These are phyloP conservation scores for Theristicus caerulescens DNA, from an alignment of 2,113 vertebrate genomes.

Conservation along the genomic window DNA sequence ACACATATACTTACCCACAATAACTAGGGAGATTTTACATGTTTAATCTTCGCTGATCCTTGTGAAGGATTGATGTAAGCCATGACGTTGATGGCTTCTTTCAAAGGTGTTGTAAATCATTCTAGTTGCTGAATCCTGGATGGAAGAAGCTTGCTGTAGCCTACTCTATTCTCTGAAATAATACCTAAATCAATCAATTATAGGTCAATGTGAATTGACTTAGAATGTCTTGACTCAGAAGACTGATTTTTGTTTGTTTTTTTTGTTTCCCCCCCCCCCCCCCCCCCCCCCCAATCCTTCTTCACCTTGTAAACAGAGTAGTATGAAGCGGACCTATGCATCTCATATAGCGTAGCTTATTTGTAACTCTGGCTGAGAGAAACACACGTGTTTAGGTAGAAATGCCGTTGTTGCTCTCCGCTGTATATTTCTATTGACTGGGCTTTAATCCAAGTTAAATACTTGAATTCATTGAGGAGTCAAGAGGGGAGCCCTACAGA, in stretches of 20 bases:
- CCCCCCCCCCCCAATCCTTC: not conserved
- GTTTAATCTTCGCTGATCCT: not conserved
- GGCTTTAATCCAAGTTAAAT: not conserved
- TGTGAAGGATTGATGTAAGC: not conserved
- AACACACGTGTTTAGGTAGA: not conserved
- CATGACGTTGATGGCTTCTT: not conserved
- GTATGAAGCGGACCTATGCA: fast-evolving
- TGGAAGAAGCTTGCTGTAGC: not conserved
- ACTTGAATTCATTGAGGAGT: not conserved
- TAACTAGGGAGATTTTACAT: not conserved
- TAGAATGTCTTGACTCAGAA: not conserved
- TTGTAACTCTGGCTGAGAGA: not conserved
- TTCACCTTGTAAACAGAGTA: not conserved
- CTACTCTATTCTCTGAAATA: not conserved
- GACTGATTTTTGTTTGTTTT: not conserved
- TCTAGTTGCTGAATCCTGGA: not conserved
- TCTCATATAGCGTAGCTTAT: not conserved
- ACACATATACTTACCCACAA: fast-evolving
- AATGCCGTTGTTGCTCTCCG: not conserved
- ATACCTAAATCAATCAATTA: not conserved
- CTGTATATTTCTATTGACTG: not conserved
- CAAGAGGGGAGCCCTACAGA: not conserved
- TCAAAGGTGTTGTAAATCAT: not conserved
- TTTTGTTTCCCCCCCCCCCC: no score
- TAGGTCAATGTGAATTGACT: not conserved